These are phyloP conservation scores for Adela reaumurella DNA, from an alignment of 2,888 invertebrate species.

Conservation along the genomic window DNA sequence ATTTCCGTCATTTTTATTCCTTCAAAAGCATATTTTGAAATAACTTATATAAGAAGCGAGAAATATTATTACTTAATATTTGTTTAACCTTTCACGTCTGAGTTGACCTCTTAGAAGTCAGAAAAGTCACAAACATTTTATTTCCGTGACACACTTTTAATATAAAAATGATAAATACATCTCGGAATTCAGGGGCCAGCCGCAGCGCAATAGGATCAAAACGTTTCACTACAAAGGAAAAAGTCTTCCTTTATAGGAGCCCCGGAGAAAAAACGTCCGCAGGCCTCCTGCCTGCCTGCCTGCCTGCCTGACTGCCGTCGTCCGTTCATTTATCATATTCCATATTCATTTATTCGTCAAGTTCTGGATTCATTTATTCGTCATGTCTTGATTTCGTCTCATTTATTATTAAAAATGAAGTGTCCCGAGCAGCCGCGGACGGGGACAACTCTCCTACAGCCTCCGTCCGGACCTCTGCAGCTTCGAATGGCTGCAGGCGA, in stretches of 20 bases:
- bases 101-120: too few species aligned
- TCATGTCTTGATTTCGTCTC: constrained; percentile 59
- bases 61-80: too few species aligned
- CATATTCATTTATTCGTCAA: constrained; percentile 59
- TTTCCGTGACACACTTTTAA: neutral
- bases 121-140: too few species aligned
- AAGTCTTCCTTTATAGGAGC: constrained; percentile 54
- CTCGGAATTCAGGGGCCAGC: constrained; percentile 14
- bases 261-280: constrained; percentile 50
- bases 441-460: constrained; percentile 30
- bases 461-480: constrained; percentile 10
- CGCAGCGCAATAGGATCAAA: constrained; percentile 18
- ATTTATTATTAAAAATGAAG: constrained; percentile 61
- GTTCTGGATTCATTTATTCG: constrained; percentile 60
- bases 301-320: constrained; percentile 13
- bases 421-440: constrained; percentile 48
- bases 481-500: neutral
- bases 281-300: too few species aligned
- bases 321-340: constrained; percentile 56
- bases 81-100: too few species aligned
- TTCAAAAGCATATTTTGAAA: too few species aligned
- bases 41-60: too few species aligned
- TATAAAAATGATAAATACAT: constrained; percentile 47
- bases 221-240: constrained; percentile 57
- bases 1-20: too few species aligned